Percentiles rank a stretch among this genome's conserved stretches.
Evolutionary conservation across 2,797 vertebrate species (phyloP).

Genomic region (Eulemur rubriventer): DNA sequence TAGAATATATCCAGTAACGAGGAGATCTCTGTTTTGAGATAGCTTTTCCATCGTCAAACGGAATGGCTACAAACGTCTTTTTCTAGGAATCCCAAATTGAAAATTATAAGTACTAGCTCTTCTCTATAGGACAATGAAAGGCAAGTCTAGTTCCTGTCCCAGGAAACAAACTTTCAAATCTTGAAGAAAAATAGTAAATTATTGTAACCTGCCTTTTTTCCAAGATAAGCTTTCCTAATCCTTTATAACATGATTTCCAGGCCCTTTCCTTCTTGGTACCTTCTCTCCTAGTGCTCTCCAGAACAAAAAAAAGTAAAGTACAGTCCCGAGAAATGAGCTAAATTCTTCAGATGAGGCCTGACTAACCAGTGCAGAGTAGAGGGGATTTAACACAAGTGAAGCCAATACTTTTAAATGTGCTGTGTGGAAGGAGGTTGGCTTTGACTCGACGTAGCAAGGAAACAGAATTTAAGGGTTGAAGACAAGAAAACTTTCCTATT

Average conservation of each 20-base stretch:
- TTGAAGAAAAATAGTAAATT: not conserved
- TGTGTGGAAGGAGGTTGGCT: not conserved
- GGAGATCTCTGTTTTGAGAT: not conserved
- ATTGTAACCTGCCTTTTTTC: not conserved
- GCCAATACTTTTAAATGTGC: not conserved
- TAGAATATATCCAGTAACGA: not conserved
- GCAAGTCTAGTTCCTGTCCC: not conserved
- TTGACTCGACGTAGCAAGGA: not conserved
- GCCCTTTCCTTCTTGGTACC: not conserved
- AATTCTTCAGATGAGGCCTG: not conserved
- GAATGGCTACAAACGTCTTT: not conserved
- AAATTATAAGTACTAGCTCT: not conserved
- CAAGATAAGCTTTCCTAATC: not conserved
- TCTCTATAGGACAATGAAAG: not conserved
- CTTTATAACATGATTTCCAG: not conserved
- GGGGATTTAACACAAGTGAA: not conserved
- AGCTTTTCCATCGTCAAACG: not conserved
- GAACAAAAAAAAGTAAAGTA: not conserved
- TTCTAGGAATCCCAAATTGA: not conserved
- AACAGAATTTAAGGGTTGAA: not conserved
- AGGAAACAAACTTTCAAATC: constrained; percentile 18
- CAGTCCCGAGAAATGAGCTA: not conserved
- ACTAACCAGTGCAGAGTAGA: not conserved
- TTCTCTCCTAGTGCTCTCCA: not conserved
- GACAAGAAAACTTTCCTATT: not conserved